Evolutionary conservation across 2,113 vertebrate genomes (phyloP), one percentile per base, ranked within the genome.

Genomic region (Megaleporinus macrocephalus): DNA sequence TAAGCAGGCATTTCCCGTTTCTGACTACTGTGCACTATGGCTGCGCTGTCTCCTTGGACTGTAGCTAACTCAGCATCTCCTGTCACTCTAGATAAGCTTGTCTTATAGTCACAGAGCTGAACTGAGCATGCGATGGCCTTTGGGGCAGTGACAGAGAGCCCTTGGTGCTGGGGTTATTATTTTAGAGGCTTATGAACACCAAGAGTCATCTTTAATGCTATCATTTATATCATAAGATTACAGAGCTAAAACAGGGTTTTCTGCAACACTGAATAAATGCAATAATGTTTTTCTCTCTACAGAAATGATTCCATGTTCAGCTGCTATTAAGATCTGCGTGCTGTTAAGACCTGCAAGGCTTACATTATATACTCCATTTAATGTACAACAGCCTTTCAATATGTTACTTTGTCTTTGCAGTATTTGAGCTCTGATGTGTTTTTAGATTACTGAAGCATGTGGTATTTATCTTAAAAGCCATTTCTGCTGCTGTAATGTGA

Each of bases 1-100:
- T 73, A 13, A 71, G 70, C 73, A 16, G 26, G 33, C 76, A 73
- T 74, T 83, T 66, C 33, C 74, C 30, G 73, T 73, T 81, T 80
- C 57, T 33, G 65, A 68, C 30, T 24, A 55, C 9, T 24, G 5
- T 30, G 71, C 59, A 55, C 57, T 36, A 13, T 62, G 57, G 55
- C 44, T 73, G 78, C 73, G 69, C 30, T 63, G 33, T 63, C 27
- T 57, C 61, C n/a, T 55, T 78, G 66, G 65, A 70, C 65, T 5
- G 41, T 44, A 33, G 57, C 57, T 65, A 55, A 61, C 55, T 73
- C 59, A 74, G 79, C 61, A 66, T 65, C 27, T 47, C 24, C 12
- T 66, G 59, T 63, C 79, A 27, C 72, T 81, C 62, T 73, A 65
- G 59, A 74, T 55, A 49, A 81, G 47, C 70, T 47, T 49, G 27